Percentiles rank a stretch among this genome's conserved stretches.
Conservation (phyloP, 92 coral and sea anemone species). For the Hydrozoanthus gracilis region DNA sequence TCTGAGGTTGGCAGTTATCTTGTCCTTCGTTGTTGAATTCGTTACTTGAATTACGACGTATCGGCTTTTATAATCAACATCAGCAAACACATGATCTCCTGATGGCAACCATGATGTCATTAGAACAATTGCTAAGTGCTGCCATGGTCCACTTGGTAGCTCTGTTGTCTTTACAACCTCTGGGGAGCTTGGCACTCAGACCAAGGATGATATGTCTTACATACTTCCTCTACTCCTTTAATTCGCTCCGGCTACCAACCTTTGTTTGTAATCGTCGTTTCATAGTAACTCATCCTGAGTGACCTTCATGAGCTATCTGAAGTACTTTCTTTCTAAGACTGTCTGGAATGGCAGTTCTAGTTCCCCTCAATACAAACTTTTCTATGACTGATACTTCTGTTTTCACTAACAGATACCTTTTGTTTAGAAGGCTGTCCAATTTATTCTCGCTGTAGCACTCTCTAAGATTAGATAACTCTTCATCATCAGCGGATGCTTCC, state of each 20-base stretch:
- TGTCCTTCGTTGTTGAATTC: too few species aligned
- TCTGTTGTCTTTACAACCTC: slow-evolving; percentile 1
- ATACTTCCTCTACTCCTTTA: slow-evolving; percentile 7
- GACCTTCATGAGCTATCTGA: slow-evolving; percentile 5
- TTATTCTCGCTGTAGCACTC: neutral
- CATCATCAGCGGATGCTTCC: neutral
- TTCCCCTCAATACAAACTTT: slow-evolving; percentile 2
- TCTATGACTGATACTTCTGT: too few species aligned
- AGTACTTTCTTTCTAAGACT: neutral
- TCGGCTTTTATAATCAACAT: too few species aligned
- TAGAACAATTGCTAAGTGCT: neutral
- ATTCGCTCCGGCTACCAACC: neutral
- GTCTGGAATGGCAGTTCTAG: neutral
- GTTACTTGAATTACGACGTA: too few species aligned
- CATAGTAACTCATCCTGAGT: neutral
- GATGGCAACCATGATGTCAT: neutral
- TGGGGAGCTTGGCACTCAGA: neutral
- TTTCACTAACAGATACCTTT: neutral
- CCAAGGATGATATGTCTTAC: slow-evolving; percentile 12
- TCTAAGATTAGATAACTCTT: neutral
- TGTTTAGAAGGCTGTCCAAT: neutral
- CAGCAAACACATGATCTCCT: neutral
- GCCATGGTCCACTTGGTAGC: slow-evolving; percentile 10
- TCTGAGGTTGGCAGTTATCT: too few species aligned
- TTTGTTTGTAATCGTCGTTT: neutral